These are phyloP conservation scores for Stegodyphus dumicola DNA, from an alignment of 1,140 invertebrate genomes.

Conservation along the genomic window DNA sequence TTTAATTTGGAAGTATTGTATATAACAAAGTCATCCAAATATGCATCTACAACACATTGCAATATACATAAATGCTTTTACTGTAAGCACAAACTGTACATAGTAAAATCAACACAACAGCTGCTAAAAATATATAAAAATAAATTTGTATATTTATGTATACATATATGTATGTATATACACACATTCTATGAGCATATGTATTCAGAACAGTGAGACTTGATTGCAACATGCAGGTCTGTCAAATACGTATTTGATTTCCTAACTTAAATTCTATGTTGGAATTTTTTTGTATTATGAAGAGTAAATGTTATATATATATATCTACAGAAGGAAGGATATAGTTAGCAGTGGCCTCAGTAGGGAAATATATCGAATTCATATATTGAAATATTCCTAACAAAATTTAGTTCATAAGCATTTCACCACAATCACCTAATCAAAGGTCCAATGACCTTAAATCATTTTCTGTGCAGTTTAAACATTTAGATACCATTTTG, in stretches of 20 bases:
- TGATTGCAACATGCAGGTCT: slow-evolving; percentile 14
- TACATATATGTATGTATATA: neutral
- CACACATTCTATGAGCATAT: slow-evolving; percentile 15
- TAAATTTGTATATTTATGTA: slow-evolving; percentile 15
- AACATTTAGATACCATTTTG: too few relatives aligned
- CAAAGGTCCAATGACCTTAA: too few relatives aligned
- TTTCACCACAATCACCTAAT: too few relatives aligned
- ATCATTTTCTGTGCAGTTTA: too few relatives aligned
- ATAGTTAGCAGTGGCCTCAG: neutral
- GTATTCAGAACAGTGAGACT: slow-evolving; percentile 12
- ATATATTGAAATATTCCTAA: neutral
- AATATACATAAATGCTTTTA: too few relatives aligned
- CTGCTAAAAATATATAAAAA: slow-evolving; percentile 59
- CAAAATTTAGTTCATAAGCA: too few relatives aligned
- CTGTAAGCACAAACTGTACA: slow-evolving; percentile 30
- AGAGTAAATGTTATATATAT: neutral
- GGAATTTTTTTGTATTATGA: neutral
- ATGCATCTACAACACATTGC: too few relatives aligned
- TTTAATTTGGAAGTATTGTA: too few relatives aligned
- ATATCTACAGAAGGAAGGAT: neutral
- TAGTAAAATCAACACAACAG: slow-evolving; percentile 41
- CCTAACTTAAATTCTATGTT: neutral
- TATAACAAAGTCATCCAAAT: too few relatives aligned
- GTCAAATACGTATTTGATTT: slow-evolving; percentile 2
- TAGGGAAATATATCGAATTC: neutral